phyloP scores from a whole-genome alignment of 2,797 vertebrate species.

The Falco concolor region DNA sequence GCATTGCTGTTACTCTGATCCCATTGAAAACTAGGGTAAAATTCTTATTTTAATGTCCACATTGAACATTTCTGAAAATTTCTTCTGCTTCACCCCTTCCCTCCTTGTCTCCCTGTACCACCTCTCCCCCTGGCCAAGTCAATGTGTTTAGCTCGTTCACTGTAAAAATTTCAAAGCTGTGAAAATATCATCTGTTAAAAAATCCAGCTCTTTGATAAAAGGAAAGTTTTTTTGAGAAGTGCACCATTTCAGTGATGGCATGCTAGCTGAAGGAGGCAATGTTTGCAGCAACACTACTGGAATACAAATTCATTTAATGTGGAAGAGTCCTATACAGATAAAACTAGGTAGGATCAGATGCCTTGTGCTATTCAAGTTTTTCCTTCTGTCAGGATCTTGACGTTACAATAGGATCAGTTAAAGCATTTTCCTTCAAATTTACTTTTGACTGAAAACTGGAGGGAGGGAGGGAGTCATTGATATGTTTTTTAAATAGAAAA shows the following conservation, averaged over 20 bases:
- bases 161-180: background rate
- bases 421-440: background rate
- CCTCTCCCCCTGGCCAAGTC: background rate
- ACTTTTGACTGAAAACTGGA: background rate
- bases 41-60: background rate
- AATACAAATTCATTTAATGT: background rate
- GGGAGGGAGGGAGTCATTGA: background rate
- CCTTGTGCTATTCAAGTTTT: background rate
- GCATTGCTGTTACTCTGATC: background rate
- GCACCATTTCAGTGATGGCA: background rate
- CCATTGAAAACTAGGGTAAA: background rate
- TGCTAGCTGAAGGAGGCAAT: background rate
- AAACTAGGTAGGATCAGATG: background rate
- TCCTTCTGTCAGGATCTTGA: background rate
- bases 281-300: background rate
- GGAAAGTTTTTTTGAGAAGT: background rate
- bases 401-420: background rate
- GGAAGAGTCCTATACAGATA: background rate
- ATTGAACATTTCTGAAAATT: background rate
- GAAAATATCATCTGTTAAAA: constrained; percentile 8
- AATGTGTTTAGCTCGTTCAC: background rate
- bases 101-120: background rate
- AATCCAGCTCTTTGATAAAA: background rate
- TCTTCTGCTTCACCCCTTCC: background rate
- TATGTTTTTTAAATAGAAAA: background rate